These are phyloP conservation scores for Oxycera nigricornis DNA, from an alignment of 2,888 invertebrate species.

Conservation along the genomic window DNA sequence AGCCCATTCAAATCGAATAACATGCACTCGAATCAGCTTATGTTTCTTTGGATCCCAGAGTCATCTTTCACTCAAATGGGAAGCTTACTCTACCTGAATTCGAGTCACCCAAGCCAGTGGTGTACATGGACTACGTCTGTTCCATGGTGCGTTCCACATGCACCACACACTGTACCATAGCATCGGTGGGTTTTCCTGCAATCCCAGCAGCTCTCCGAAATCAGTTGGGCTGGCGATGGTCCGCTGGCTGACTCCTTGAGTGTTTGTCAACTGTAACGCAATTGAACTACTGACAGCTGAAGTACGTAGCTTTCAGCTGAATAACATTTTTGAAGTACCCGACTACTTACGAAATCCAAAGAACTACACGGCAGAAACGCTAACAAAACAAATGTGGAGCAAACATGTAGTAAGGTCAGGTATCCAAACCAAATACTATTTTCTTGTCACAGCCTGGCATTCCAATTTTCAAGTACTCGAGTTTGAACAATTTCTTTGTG, in stretches of 20 bases:
- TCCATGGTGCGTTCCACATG: not conserved
- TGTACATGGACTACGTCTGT: not conserved
- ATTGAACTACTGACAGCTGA: slow-evolving; percentile 32
- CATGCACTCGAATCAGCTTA: not conserved
- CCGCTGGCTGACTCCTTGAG: slow-evolving; percentile 9
- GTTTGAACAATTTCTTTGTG: slow-evolving; percentile 20
- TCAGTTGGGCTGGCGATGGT: slow-evolving; percentile 9
- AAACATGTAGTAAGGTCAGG: slow-evolving; percentile 25
- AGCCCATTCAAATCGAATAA: not conserved
- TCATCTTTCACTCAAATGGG: not conserved
- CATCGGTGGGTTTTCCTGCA: not conserved
- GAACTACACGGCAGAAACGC: not conserved
- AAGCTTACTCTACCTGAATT: too few species aligned
- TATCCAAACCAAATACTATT: not conserved
- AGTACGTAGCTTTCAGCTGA: slow-evolving; percentile 32
- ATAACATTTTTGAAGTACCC: slow-evolving; percentile 16
- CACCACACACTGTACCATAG: not conserved
- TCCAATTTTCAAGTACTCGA: slow-evolving; percentile 15
- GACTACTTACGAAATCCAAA: not conserved
- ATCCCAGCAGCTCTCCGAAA: not conserved
- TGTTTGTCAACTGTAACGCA: slow-evolving; percentile 38
- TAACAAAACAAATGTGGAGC: slow-evolving; percentile 16
- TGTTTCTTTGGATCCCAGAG: not conserved
- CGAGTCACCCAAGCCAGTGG: not conserved
- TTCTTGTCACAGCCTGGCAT: slow-evolving; percentile 4